Evolutionary conservation across 2,888 invertebrate genomes (phyloP), one percentile per base, ranked within the genome.

Genomic region (Amaurobius ferox): DNA sequence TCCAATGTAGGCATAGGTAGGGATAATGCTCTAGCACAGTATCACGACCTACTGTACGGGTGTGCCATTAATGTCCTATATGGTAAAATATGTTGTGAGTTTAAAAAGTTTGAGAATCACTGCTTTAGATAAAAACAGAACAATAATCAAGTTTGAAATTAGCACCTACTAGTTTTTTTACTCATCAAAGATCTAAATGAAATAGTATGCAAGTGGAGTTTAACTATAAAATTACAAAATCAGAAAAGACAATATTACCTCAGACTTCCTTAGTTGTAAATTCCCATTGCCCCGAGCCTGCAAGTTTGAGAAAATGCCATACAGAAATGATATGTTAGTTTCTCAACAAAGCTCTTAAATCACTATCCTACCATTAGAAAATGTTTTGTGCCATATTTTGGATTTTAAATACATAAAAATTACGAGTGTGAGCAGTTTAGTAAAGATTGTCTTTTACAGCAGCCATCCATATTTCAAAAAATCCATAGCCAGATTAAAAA

Each of bases 261-360:
- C 30, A 64, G 29, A 64, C 11, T 64, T 64, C 30, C 64, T 30
- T 6, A 6, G 30, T 30, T 29, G 16, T 29, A 11, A 30, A 11
- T 30, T 30, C n/a, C 30, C 29, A 35, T 35, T 64, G 64, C 30
- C 26, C 30, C 30, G 64, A 64, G 64, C 64, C 19, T 11, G 6
- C 11, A 11, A 30, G 29, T 64, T 28, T 9, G 30, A 64, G 16
- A 29, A 5, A 64, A 30, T 29, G 3, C 30, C 30, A 28, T 7
- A 64, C 29, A 29, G 64, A 64, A 64, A 64, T 64, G 64, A 64
- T 64, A 64, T 64, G 64, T 64, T n/a, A 16, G 64, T 64, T 30
- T 29, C 30, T 30, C n/a, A 64, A 30, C 64, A 29, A 64, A 64
- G 64, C 64, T 64, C 64, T 29, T 64, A 64, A 29, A 55, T 3